Evolutionary conservation across 2,797 vertebrate species (phyloP).

Genomic region (Falco novaeseelandiae): DNA sequence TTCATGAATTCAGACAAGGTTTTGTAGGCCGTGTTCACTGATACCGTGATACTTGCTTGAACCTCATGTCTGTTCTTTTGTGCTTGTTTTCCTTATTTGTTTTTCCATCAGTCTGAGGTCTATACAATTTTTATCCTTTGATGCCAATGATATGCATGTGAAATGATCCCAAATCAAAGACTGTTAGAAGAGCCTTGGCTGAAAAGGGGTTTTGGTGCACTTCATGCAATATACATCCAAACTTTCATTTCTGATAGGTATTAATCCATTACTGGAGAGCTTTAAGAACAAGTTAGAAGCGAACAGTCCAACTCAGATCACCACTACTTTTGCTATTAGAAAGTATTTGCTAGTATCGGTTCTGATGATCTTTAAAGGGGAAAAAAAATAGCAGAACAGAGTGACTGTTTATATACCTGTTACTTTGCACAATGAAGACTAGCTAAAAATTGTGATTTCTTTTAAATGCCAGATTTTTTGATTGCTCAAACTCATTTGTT

Average conservation of each 20-base stretch:
- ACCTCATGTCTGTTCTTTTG: neutral
- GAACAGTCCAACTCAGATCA: neutral
- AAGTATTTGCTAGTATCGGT: neutral
- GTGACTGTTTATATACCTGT: neutral
- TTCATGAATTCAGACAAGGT: neutral
- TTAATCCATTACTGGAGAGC: neutral
- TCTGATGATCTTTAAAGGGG: neutral
- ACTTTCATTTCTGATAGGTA: neutral
- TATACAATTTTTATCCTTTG: neutral
- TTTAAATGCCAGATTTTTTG: neutral
- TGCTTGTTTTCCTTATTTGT: neutral
- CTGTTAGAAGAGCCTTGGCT: neutral
- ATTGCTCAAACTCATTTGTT: neutral
- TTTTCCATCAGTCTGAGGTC: neutral
- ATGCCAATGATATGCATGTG: rapidly evolving
- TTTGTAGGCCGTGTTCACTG: neutral
- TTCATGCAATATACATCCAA: neutral
- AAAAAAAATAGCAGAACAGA: neutral
- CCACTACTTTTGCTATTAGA: neutral
- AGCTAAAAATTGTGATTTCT: neutral
- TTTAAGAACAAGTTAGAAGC: neutral
- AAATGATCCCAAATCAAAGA: neutral
- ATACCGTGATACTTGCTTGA: neutral
- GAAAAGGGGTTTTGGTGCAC: neutral
- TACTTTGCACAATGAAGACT: neutral